phyloP scores from a whole-genome alignment of 2,797 vertebrate genomes.

The Alca torda region DNA sequence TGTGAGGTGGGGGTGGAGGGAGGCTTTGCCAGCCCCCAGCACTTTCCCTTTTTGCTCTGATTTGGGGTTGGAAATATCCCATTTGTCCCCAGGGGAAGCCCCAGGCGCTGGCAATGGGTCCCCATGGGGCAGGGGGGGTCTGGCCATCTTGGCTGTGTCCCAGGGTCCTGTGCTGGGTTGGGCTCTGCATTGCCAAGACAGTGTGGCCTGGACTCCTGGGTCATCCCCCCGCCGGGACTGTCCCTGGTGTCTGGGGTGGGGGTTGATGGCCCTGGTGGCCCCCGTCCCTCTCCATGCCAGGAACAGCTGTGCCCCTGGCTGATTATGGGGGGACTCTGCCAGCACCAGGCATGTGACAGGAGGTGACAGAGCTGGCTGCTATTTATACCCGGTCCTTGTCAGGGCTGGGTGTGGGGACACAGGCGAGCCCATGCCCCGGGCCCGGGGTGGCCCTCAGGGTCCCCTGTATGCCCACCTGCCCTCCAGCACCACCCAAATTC shows the following conservation, averaged over 20 bases:
- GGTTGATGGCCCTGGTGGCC: not conserved
- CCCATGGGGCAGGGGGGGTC: rapidly evolving
- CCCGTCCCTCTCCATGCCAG: not conserved
- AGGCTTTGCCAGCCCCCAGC: not conserved
- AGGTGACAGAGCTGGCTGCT: constrained; percentile 7
- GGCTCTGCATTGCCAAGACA: rapidly evolving
- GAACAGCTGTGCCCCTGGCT: not conserved
- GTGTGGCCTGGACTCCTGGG: not conserved
- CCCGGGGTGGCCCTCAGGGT: not conserved
- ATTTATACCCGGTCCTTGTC: not conserved
- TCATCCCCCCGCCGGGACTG: too few species aligned
- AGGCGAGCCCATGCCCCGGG: rapidly evolving
- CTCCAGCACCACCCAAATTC: not conserved
- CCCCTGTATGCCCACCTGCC: not conserved
- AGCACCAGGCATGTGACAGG: constrained; percentile 9
- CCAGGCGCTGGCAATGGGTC: rapidly evolving
- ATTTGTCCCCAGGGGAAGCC: not conserved
- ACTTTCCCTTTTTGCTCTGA: not conserved
- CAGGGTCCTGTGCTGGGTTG: rapidly evolving
- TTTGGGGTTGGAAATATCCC: not conserved
- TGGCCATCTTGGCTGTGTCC: not conserved
- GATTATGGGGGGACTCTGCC: not conserved
- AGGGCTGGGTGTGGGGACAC: not conserved
- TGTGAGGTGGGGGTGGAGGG: rapidly evolving
- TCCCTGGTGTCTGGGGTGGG: not conserved